Conservation (phyloP, 2,797 vertebrate genomes). For the Sebastes itinus region DNA sequence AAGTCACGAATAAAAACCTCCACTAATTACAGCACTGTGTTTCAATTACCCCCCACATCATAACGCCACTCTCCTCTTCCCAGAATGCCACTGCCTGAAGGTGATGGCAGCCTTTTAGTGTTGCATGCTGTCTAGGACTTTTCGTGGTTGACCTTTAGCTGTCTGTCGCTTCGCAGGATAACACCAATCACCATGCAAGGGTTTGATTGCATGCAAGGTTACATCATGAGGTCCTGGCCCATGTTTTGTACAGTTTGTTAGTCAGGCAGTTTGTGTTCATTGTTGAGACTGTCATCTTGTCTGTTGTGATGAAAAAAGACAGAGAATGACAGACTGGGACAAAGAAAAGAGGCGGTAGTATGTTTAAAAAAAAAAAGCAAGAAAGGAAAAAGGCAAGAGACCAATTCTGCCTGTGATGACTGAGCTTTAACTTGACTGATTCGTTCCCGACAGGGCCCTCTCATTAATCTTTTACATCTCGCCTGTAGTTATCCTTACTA, state of each 20-base stretch:
- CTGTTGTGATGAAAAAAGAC: background rate
- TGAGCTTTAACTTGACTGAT: slow-evolving; percentile 50
- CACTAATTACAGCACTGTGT: slow-evolving; percentile 50
- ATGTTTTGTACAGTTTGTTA: slow-evolving; percentile 19
- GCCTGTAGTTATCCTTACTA: slow-evolving; percentile 61
- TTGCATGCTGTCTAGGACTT: slow-evolving; percentile 60
- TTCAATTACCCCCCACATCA: slow-evolving; percentile 66
- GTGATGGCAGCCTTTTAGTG: slow-evolving; percentile 72
- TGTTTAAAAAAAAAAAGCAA: slow-evolving; percentile 19
- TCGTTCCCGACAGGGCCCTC: slow-evolving; percentile 46
- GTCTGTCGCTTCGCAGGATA: slow-evolving; percentile 54
- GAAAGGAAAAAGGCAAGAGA: slow-evolving; percentile 8
- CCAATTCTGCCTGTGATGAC: slow-evolving; percentile 25
- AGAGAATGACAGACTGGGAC: slow-evolving; percentile 8
- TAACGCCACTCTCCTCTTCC: slow-evolving; percentile 34
- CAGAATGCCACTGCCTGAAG: slow-evolving; percentile 71
- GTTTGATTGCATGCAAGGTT: slow-evolving; percentile 45
- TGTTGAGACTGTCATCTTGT: slow-evolving; percentile 21
- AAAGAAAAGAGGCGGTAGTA: background rate
- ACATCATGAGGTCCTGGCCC: slow-evolving; percentile 21
- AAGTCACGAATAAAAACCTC: slow-evolving; percentile 57
- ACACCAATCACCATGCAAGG: slow-evolving; percentile 41
- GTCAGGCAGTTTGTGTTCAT: slow-evolving; percentile 8
- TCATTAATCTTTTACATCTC: slow-evolving; percentile 67
- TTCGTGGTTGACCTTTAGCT: slow-evolving; percentile 73